Evolutionary conservation across 2,797 vertebrate species (phyloP).

Genomic region (Hozukius guyotensis): DNA sequence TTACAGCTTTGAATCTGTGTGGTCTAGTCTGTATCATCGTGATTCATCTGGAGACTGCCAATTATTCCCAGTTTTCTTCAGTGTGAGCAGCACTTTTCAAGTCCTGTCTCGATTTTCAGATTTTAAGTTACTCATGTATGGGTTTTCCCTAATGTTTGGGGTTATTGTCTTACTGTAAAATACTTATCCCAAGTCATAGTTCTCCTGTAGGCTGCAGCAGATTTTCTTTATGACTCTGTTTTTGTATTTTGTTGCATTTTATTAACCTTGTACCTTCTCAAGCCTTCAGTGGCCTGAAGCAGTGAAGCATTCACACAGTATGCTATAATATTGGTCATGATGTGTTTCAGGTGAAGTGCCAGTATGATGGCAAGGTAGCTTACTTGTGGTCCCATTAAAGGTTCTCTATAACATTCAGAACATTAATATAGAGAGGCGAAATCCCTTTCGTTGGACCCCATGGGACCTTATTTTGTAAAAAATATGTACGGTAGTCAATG

Average conservation of each 20-base stretch:
- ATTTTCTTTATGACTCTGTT: not conserved
- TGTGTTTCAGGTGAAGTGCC: not conserved
- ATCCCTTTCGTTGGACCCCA: no score
- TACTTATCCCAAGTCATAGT: not conserved
- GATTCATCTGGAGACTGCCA: not conserved
- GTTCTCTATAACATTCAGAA: not conserved
- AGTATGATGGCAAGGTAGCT: not conserved
- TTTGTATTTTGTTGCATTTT: not conserved
- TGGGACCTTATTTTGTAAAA: no score
- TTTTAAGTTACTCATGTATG: not conserved
- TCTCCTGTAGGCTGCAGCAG: not conserved
- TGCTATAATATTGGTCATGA: not conserved
- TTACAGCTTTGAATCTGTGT: not conserved
- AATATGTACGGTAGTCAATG: no score
- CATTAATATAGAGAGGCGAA: not conserved
- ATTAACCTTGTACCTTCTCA: not conserved
- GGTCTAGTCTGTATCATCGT: not conserved
- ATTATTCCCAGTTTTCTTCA: not conserved
- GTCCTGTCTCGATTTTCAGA: not conserved
- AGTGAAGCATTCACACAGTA: not conserved
- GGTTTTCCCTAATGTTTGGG: not conserved
- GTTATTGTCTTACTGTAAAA: not conserved
- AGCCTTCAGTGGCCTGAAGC: not conserved
- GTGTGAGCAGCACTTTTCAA: not conserved
- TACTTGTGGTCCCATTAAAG: not conserved